phyloP scores from a whole-genome alignment of 2,888 invertebrate species.

The Athalia rosae region DNA sequence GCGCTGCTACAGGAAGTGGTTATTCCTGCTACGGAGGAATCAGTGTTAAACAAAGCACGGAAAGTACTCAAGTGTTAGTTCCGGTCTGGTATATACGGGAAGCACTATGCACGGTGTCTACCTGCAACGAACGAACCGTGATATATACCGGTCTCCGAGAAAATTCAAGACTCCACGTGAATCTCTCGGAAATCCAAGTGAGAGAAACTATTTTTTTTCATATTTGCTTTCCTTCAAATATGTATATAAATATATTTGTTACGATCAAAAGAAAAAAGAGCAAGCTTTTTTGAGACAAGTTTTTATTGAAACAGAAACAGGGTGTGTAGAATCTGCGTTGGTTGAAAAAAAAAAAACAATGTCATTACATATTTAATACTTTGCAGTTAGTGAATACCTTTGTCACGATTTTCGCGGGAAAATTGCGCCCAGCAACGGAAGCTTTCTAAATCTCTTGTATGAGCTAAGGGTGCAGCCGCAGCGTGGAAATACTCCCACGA shows the following conservation, averaged over 20 bases:
- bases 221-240: background rate
- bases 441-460: too few relatives aligned
- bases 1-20: slow-evolving; percentile 8
- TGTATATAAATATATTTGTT: background rate
- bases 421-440: too few relatives aligned
- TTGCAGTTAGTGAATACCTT: too few relatives aligned
- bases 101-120: background rate
- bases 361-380: too few relatives aligned
- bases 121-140: background rate
- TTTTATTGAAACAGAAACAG: background rate
- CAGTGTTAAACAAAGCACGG: slow-evolving; percentile 24
- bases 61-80: slow-evolving; percentile 31
- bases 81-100: slow-evolving; percentile 7
- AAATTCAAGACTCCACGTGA: too few relatives aligned
- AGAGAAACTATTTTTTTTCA: background rate
- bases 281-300: too few relatives aligned
- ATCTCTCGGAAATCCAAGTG: background rate
- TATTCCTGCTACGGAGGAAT: slow-evolving; percentile 31
- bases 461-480: too few relatives aligned
- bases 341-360: slow-evolving; percentile 10
- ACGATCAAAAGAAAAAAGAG: background rate
- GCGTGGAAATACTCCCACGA: slow-evolving; percentile 34
- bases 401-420: too few relatives aligned
- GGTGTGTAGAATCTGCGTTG: background rate
- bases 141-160: too few relatives aligned